Evolutionary conservation across 2,888 invertebrate species (phyloP).

Genomic region (Mechanitis messenoides): DNA sequence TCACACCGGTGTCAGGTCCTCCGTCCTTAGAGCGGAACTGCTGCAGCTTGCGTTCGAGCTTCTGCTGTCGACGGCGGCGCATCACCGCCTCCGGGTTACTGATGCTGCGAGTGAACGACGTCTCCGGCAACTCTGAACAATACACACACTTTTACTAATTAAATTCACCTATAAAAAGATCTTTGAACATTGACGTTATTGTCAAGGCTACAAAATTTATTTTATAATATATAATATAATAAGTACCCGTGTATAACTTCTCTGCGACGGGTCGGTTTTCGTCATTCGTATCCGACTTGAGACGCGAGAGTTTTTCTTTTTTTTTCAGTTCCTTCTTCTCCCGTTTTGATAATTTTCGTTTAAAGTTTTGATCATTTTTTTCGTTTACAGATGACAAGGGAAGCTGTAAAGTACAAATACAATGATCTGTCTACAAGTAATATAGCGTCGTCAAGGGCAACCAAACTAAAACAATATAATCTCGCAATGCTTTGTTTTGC

Average conservation of each 20-base stretch:
- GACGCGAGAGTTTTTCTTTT: constrained; percentile 89
- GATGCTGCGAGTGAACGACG: constrained; percentile 98
- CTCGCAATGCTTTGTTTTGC: too few species aligned
- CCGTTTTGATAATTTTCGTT: constrained; percentile 95
- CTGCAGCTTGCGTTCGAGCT: constrained; percentile 96
- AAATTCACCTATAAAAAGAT: too few species aligned
- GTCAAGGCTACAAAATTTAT: background rate
- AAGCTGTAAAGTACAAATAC: constrained; percentile 32
- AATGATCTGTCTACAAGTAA: too few species aligned
- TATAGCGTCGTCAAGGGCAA: too few species aligned
- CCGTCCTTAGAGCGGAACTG: constrained; percentile 97
- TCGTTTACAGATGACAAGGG: constrained; percentile 78
- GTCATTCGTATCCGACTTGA: constrained; percentile 81
- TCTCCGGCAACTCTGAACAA: constrained; percentile 91
- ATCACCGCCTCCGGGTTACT: constrained; percentile 99
- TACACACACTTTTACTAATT: too few species aligned
- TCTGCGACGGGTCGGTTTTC: constrained; percentile 91
- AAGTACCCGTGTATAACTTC: constrained; percentile 89
- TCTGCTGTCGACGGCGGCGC: constrained; percentile 96
- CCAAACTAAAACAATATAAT: too few species aligned
- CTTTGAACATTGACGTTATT: too few species aligned
- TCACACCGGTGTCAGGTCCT: constrained; percentile 89
- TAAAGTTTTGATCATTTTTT: constrained; percentile 88
- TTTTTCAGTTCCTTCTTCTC: constrained; percentile 99
- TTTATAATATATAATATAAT: background rate